Evolutionary conservation across 2,797 vertebrate species (phyloP).

Genomic region (Chloroceryle amazona): DNA sequence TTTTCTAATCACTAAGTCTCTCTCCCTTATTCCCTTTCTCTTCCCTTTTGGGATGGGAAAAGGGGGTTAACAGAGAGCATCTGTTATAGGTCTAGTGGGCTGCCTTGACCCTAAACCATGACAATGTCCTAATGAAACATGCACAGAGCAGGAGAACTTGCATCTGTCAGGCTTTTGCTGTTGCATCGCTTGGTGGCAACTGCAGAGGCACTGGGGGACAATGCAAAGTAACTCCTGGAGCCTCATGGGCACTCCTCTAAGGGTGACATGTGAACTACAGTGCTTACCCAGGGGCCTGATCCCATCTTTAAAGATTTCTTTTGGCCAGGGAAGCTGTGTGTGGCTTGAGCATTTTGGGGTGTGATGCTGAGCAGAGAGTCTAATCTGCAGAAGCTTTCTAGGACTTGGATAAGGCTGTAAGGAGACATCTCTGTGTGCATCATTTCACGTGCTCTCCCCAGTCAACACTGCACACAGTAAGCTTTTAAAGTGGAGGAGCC

Average conservation of each 20-base stretch:
- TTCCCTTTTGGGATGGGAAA: too few species aligned
- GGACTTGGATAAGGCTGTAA: neutral
- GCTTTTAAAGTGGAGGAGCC: neutral
- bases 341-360: fast-evolving
- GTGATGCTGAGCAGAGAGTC: neutral
- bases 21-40: too few species aligned
- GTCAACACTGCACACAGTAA: neutral
- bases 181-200: neutral
- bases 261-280: neutral
- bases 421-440: neutral
- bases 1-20: too few species aligned
- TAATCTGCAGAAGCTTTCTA: neutral
- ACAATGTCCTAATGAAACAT: neutral
- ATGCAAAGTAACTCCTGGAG: neutral
- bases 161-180: neutral
- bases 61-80: too few species aligned
- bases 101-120: too few species aligned
- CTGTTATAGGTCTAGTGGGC: too few species aligned
- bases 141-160: neutral
- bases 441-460: neutral
- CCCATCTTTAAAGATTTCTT: neutral
- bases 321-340: neutral
- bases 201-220: neutral
- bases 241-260: neutral
- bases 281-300: neutral